Evolutionary conservation across 2,113 vertebrate species (phyloP).

Genomic region (Sapayoa aenigma): DNA sequence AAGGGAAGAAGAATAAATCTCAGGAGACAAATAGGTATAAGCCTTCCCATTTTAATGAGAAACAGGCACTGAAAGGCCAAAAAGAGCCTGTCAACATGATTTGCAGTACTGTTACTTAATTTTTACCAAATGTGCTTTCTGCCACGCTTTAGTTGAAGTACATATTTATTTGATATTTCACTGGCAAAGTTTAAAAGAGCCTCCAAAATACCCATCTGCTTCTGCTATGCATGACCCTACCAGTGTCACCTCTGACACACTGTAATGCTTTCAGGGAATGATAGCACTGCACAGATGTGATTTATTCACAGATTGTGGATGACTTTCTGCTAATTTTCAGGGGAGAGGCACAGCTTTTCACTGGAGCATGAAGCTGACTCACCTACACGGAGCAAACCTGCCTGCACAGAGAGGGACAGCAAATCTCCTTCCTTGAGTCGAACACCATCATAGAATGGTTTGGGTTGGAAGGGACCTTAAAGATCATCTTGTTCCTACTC

Average conservation of each 20-base stretch:
- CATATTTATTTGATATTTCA: slow-evolving; percentile 48
- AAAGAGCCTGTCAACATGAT: slow-evolving; percentile 55
- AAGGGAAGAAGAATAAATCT: slow-evolving; percentile 32
- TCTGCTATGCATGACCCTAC: background rate
- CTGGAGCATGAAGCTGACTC: background rate
- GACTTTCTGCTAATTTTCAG: background rate
- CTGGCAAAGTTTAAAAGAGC: slow-evolving; percentile 44
- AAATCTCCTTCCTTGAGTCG: background rate
- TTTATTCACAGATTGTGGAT: background rate
- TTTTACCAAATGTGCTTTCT: slow-evolving; percentile 57
- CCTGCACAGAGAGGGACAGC: background rate
- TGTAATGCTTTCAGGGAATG: background rate
- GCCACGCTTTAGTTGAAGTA: background rate
- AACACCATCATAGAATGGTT: background rate
- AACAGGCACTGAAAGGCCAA: slow-evolving; percentile 43
- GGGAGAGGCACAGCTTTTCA: background rate
- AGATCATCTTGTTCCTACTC: background rate
- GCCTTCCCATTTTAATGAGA: slow-evolving; percentile 46
- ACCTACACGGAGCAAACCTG: background rate
- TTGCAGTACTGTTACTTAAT: slow-evolving; percentile 40
- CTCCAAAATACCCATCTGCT: slow-evolving; percentile 12
- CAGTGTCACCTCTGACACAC: background rate
- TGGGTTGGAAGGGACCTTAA: background rate
- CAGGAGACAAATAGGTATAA: slow-evolving; percentile 33
- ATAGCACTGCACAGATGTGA: background rate